phyloP scores from a whole-genome alignment of 2,797 vertebrate genomes.

The Gymnodraco acuticeps region DNA sequence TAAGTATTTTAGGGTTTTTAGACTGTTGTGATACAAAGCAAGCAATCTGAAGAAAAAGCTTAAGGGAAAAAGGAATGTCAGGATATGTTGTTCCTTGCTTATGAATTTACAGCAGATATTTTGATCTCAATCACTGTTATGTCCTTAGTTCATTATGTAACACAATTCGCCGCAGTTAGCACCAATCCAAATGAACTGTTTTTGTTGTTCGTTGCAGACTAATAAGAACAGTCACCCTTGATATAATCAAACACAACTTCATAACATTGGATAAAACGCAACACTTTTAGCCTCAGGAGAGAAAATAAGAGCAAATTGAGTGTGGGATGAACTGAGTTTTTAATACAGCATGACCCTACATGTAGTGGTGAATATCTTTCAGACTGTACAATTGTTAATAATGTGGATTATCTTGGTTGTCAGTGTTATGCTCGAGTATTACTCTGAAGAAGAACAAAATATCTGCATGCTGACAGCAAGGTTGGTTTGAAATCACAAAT shows the following conservation, averaged over 20 bases:
- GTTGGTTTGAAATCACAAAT: conserved; percentile 28
- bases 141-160: background rate
- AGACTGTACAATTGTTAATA: conserved; percentile 24
- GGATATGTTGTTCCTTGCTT: background rate
- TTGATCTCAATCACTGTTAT: background rate
- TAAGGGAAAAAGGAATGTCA: background rate
- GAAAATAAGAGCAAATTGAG: conserved; percentile 33
- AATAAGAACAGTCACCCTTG: conserved; percentile 2
- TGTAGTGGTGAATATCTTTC: conserved; percentile 38
- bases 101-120: background rate
- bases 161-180: background rate
- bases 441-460: background rate
- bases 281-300: conserved; percentile 15
- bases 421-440: background rate
- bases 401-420: background rate
- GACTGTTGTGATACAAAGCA: background rate
- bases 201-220: conserved; percentile 15
- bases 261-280: conserved; percentile 29
- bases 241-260: conserved; percentile 27
- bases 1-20: background rate
- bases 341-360: conserved; percentile 16
- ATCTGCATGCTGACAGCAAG: background rate
- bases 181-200: conserved; percentile 2
- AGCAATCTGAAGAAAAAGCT: background rate
- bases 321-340: conserved; percentile 32